Evolutionary conservation across 2,113 vertebrate species (phyloP), one percentile per base, ranked within the genome.

Genomic region (Mugil cephalus): DNA sequence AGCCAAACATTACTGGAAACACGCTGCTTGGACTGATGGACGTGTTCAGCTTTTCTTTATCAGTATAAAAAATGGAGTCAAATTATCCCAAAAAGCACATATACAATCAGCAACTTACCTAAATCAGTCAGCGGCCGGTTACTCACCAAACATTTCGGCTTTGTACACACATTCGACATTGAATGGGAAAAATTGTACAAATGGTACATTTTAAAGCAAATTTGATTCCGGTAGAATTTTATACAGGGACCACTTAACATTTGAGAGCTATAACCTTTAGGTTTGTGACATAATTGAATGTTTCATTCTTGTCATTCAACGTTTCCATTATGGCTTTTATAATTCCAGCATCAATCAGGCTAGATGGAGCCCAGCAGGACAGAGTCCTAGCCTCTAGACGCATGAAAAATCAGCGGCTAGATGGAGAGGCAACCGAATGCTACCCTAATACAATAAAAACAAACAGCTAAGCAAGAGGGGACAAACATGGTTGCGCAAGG

Each of bases 391-490:
- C 83, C 80, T 69, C 53, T 66, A 58, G 54, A 77, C 43, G 82
- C 79, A 83, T 62, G 42, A 58, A 84, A 82, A 86, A 90, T 83
- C 80, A 84, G 84, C 74, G 83, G 81, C 88, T 90, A 79, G 65
- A 54, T 67, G 79, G 64, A 61, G 65, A 82, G 56, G 81, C 46
- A 43, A 56, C 21, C 43, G 34, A 82, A 71, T 50, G 54, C n/a
- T 60, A 66, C 34, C 39, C 46, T 79, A 67, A 81, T 79, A 82
- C 45, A 68, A 65, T 76, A 53, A 78, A 69, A 70, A 75, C 36
- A 69, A 56, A 14, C 11, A 58, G 71, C 42, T 1, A 51, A 51
- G 15, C 7, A 19, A 17, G 43, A 47, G 42, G 35, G 8, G 24
- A 30, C 24, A 30, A 30, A 30, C 24, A 30, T 30, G 24, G 24